A percentile compares a stretch with the other conserved stretches of the same genome.
phyloP scores from a whole-genome alignment of 2,797 vertebrate genomes.

The Sebastes trivittatus region DNA sequence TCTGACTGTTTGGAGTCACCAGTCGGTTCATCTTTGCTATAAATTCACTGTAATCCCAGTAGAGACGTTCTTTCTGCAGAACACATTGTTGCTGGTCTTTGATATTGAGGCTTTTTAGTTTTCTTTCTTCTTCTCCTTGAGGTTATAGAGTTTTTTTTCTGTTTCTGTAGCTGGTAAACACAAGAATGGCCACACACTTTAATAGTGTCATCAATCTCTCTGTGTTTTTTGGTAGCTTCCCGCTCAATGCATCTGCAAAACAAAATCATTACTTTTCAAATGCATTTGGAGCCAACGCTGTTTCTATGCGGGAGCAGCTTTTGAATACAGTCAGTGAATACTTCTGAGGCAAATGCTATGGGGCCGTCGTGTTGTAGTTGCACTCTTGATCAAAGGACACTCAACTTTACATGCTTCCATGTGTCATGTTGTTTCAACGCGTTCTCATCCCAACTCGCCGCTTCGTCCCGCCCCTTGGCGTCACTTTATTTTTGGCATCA shows the following conservation, averaged over 20 bases:
- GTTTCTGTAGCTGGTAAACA: slow-evolving; percentile 4
- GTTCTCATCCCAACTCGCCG: no score
- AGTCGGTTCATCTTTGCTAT: slow-evolving; percentile 17
- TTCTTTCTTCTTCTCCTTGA: neutral
- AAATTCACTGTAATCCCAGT: slow-evolving; percentile 12
- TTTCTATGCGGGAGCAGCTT: neutral
- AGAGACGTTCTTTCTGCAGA: neutral
- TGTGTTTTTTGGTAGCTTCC: slow-evolving; percentile 1
- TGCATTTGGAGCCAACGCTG: neutral
- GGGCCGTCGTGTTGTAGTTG: neutral
- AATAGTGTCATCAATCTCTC: slow-evolving; percentile 12
- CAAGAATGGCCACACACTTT: neutral
- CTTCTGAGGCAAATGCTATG: neutral
- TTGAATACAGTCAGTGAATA: neutral
- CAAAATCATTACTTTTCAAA: slow-evolving; percentile 26
- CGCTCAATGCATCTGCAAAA: slow-evolving; percentile 28
- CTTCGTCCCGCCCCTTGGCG: no score
- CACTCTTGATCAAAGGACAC: neutral
- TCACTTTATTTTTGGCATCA: no score
- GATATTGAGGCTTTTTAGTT: slow-evolving; percentile 12
- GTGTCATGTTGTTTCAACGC: neutral
- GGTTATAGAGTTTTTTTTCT: neutral
- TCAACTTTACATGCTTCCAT: neutral
- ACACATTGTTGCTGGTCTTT: neutral
- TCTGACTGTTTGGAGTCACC: neutral